Conservation (phyloP, 2,113 vertebrate genomes). For the Odontophorus gujanensis region DNA sequence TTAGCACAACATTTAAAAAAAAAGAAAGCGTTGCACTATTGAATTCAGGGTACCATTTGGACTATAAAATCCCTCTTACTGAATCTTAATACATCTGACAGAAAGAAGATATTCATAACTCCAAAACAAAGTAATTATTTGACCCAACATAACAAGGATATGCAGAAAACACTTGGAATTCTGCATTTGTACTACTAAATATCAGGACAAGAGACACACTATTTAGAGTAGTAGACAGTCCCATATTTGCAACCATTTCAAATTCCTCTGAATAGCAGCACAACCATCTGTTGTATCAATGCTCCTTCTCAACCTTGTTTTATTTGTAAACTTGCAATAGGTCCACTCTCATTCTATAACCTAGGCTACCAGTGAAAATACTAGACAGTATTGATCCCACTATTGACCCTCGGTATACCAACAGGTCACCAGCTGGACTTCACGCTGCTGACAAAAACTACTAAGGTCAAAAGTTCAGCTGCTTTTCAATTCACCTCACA, state of each 20-base stretch:
- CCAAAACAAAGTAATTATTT: background rate
- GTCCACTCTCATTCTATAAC: background rate
- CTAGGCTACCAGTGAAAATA: background rate
- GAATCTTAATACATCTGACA: background rate
- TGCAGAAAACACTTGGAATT: background rate
- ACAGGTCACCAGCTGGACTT: background rate
- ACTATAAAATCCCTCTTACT: background rate
- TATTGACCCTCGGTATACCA: rapidly evolving
- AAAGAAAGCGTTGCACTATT: background rate
- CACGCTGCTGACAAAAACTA: background rate
- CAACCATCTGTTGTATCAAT: background rate
- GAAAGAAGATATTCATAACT: background rate
- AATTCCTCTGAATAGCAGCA: background rate
- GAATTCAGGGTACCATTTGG: background rate
- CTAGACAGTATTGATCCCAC: background rate
- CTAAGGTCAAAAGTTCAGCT: background rate
- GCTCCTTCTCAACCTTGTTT: background rate
- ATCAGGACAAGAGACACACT: background rate
- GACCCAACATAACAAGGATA: background rate
- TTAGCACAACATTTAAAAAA: background rate
- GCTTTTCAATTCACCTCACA: background rate
- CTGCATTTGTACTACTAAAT: background rate
- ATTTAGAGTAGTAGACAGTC: background rate
- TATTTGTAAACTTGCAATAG: background rate
- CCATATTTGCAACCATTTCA: background rate